Evolutionary conservation across 2,797 vertebrate genomes (phyloP).

Genomic region (Tenualosa thibaudeaui): DNA sequence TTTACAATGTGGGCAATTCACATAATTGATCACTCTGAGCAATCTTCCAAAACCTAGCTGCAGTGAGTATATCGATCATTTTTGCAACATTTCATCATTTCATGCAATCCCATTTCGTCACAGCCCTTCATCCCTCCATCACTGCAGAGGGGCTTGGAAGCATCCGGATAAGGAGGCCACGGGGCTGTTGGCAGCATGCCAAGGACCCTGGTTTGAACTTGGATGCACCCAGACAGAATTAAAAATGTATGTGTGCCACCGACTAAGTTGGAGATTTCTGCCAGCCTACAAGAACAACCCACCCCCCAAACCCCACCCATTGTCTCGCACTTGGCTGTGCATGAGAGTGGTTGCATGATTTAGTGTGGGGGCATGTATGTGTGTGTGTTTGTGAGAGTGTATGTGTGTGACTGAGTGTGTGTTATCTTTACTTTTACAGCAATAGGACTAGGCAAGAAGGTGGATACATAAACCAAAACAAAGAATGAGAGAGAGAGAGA

Average conservation of each 20-base stretch:
- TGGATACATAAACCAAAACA: background rate
- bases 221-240: slow-evolving; percentile 48
- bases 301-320: background rate
- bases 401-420: slow-evolving; percentile 5
- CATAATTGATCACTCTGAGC: background rate
- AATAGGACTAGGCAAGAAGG: background rate
- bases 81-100: background rate
- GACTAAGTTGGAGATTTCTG: slow-evolving; percentile 39
- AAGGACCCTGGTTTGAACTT: slow-evolving; percentile 51
- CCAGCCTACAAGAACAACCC: slow-evolving; percentile 11
- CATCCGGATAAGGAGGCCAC: slow-evolving; percentile 17
- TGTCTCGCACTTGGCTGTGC: background rate
- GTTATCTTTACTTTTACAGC: slow-evolving; percentile 37
- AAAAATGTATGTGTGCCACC: slow-evolving; percentile 50
- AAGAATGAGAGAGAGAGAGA: no score
- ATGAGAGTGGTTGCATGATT: background rate
- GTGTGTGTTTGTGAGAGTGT: slow-evolving; percentile 13
- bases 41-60: background rate
- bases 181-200: slow-evolving; percentile 42
- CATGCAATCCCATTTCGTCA: background rate
- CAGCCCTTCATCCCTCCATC: background rate
- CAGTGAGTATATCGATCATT: background rate
- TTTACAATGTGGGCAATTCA: background rate
- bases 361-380: background rate
- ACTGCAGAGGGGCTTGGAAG: background rate